Conservation (phyloP, 2,888 invertebrate genomes). For the Xestobium rufovillosum region DNA sequence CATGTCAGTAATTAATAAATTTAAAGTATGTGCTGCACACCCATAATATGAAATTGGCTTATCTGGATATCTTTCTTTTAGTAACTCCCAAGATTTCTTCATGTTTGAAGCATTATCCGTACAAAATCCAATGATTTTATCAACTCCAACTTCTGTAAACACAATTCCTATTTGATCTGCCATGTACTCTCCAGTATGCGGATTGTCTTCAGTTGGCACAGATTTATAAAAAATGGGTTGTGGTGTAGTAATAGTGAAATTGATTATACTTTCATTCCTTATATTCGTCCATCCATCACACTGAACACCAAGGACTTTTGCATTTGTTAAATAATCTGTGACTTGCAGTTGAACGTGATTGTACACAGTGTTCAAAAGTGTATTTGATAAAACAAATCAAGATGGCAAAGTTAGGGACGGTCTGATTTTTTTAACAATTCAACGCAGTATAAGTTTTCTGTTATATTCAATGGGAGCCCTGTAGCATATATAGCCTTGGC, state of each 20-base stretch:
- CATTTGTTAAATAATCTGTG: not conserved
- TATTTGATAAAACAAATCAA: constrained; percentile 1
- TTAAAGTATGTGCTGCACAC: constrained; percentile 2
- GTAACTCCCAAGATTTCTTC: not conserved
- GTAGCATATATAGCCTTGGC: not conserved
- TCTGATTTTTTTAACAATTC: not conserved
- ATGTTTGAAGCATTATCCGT: not conserved
- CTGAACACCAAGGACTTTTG: not conserved
- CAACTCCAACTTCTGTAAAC: not conserved
- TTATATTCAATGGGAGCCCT: not conserved
- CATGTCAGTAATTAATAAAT: not conserved
- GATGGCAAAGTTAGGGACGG: not conserved
- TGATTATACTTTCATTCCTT: not conserved
- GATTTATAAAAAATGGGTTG: not conserved
- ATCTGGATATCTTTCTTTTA: constrained; percentile 1
- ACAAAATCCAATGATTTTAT: not conserved
- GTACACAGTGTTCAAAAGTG: not conserved
- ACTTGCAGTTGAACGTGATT: not conserved
- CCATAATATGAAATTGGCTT: not conserved
- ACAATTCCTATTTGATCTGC: not conserved
- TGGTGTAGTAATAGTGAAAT: constrained; percentile 1
- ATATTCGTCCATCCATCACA: not conserved
- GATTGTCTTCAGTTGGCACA: not conserved
- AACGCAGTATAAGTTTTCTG: not conserved
- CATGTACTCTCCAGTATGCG: not conserved